Evolutionary conservation across 2,888 invertebrate species (phyloP), one percentile per base, ranked within the genome.

Genomic region (Dicycla oo): DNA sequence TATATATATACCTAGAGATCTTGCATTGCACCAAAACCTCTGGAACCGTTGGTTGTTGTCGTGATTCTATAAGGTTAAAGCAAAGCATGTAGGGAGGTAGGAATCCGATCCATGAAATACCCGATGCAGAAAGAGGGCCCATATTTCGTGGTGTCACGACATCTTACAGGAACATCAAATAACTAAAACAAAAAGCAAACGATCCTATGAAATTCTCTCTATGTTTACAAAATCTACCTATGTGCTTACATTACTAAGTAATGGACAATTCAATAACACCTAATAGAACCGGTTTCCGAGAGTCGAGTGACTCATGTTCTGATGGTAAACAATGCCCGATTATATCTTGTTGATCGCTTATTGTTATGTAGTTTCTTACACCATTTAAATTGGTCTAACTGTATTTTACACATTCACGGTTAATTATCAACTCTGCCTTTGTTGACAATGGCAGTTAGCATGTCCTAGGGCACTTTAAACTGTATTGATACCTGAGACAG

Each of bases 321-420:
- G 49, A 66, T 63, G 70, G 82, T 78, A 82, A 79, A 79, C 82
- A 79, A 82, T 78, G 47, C 23, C 38, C n/a, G 53, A 58, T 82
- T 67, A 63, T 70, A 57, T 76, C 60, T 26, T 20, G 40, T 23
- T 56, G 53, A 34, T 75, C 49, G 23, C 49, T 49, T 63, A 51
- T 47, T 56, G 57, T 81, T 30, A 47, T 82, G 63, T 57, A 26
- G 43, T 80, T 66, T 76, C 40, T 51, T n/a, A 51, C 49, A 23
- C 11, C 23, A 51, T 51, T 51, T 51, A 51, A 51, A 13, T 23
- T 51, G 23, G 11, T 11, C 11, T 4, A 49, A 51, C 13, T 23
- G 51, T 23, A 53, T 7, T 53, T 53, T 3, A 53, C 53, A 77
- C 78, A 66, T 69, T 81, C 26, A 30, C 30, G 53, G 64, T 0